Percentiles rank a stretch among this genome's conserved stretches.
phyloP scores from a whole-genome alignment of 1,140 invertebrate species.

The Platorchestia sp. region DNA sequence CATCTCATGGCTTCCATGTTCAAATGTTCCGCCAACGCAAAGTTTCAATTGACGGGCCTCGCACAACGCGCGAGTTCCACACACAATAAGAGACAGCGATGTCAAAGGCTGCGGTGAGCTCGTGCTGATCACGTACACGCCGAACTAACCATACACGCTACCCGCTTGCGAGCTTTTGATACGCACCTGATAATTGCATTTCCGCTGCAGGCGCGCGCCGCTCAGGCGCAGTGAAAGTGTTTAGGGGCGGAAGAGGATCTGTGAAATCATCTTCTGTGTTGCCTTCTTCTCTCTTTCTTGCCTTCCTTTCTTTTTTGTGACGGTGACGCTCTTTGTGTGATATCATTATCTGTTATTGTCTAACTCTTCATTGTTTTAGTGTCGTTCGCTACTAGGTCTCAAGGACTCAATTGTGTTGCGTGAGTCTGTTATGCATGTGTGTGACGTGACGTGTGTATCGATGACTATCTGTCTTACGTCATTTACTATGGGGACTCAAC shows the following conservation, averaged over 20 bases:
- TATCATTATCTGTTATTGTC: background rate
- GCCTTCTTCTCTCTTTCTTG: background rate
- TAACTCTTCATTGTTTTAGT: background rate
- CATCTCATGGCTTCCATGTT: too few relatives aligned
- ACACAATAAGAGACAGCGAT: too few relatives aligned
- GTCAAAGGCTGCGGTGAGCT: too few relatives aligned
- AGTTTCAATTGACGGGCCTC: too few relatives aligned
- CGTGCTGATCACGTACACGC: background rate
- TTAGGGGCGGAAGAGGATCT: slow-evolving; percentile 47
- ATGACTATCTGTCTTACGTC: background rate
- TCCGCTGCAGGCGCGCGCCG: background rate
- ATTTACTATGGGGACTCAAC: background rate
- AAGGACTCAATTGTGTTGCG: background rate
- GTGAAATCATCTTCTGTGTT: background rate
- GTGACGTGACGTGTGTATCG: background rate
- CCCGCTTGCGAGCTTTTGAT: background rate
- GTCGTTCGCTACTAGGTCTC: background rate
- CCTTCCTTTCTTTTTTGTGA: background rate
- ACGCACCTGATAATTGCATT: background rate
- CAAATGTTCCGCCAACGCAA: too few relatives aligned
- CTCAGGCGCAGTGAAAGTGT: slow-evolving; percentile 25
- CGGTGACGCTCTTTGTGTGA: background rate
- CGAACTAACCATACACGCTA: background rate
- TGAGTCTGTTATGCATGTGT: background rate
- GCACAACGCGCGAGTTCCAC: too few relatives aligned